phyloP scores from a whole-genome alignment of 2,888 invertebrate genomes.

The Amiota minor region DNA sequence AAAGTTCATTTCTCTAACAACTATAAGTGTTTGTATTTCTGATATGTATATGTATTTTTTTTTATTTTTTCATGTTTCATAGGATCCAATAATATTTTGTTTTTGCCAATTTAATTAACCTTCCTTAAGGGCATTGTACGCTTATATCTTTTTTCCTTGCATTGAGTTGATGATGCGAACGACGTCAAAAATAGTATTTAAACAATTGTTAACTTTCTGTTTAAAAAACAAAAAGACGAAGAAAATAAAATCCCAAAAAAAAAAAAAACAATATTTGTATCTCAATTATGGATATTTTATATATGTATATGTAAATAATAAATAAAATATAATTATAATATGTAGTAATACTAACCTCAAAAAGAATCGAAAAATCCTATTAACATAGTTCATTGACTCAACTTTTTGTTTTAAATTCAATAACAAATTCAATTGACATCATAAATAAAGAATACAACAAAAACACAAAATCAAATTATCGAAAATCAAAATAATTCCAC shows the following conservation, averaged over 20 bases:
- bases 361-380: conserved; percentile 35
- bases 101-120: conserved; percentile 38
- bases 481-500: no score
- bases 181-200: conserved; percentile 39
- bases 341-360: conserved; percentile 7
- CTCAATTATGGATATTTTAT: conserved; percentile 44
- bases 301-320: conserved; percentile 22
- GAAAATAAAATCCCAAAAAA: conserved; percentile 30
- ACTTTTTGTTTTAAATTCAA: conserved; percentile 52
- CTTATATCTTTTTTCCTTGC: conserved; percentile 10
- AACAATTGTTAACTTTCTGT: conserved; percentile 50
- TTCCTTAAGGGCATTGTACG: conserved; percentile 55
- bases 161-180: conserved; percentile 41
- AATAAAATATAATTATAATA: conserved; percentile 47
- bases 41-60: no score
- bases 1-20: no score
- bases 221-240: conserved; percentile 34
- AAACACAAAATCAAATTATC: neutral
- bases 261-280: conserved; percentile 40
- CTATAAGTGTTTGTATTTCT: no score
- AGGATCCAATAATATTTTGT: no score
- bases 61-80: no score
- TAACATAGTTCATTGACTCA: conserved; percentile 57
- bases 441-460: conserved; percentile 6
- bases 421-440: conserved; percentile 50